Evolutionary conservation across 2,113 vertebrate species (phyloP).

Genomic region (Charina bottae): DNA sequence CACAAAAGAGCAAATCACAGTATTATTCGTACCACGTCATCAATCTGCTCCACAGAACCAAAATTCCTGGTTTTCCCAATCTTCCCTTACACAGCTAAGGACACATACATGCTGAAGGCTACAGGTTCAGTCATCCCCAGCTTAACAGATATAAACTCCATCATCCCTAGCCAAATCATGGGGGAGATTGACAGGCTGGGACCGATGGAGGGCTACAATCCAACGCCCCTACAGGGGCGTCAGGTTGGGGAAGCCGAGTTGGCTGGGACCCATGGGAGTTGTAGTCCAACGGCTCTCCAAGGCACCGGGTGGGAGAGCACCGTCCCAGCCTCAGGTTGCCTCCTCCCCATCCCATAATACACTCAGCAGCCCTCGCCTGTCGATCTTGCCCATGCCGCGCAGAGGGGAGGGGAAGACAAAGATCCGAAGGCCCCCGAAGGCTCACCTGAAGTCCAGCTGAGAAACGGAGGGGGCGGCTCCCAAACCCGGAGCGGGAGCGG

Average conservation of each 20-base stretch:
- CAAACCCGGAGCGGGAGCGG: not conserved
- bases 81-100: not conserved
- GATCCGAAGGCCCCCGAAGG: not conserved
- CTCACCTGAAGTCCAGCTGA: not conserved
- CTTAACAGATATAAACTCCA: not conserved
- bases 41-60: not conserved
- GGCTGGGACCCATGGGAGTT: not conserved
- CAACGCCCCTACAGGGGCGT: not conserved
- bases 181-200: not conserved
- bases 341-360: not conserved
- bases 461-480: not conserved
- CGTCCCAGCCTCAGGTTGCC: not conserved
- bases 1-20: not conserved
- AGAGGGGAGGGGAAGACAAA: not conserved
- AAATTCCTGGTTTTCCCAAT: too few relatives aligned
- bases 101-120: not conserved
- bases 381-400: not conserved
- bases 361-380: not conserved
- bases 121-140: not conserved
- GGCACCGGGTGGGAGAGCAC: not conserved
- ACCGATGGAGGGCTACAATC: not conserved
- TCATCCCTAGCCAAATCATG: not conserved
- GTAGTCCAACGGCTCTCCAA: not conserved
- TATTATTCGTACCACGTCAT: not conserved
- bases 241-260: not conserved